Conservation (phyloP, 2,888 invertebrate species). For the Mimachlamys varia region DNA sequence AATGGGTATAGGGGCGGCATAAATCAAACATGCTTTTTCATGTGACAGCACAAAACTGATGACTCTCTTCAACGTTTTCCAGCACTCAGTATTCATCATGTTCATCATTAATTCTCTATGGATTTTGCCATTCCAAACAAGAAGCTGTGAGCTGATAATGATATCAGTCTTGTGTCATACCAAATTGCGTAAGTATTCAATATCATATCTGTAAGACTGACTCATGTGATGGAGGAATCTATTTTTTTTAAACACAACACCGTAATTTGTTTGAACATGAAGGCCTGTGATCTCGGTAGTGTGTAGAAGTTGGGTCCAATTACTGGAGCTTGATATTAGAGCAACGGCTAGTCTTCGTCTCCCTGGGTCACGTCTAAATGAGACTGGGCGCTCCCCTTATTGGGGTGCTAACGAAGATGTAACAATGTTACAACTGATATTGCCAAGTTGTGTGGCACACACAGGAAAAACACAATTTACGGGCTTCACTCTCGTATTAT, state of each 20-base stretch:
- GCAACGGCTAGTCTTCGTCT: not conserved
- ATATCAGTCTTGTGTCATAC: not conserved
- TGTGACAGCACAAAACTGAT: conserved; percentile 28
- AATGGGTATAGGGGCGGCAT: conserved; percentile 21
- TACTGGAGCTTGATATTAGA: not conserved
- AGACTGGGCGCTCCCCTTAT: not conserved
- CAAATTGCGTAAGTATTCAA: conserved; percentile 17
- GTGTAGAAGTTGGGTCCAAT: not conserved
- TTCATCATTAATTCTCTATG: conserved; percentile 27
- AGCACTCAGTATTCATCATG: not conserved
- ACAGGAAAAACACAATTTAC: conserved; percentile 17
- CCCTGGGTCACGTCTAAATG: not conserved
- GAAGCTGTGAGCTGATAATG: not conserved
- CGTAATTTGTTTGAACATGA: not conserved
- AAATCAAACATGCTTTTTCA: conserved; percentile 32
- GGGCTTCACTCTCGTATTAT: not conserved
- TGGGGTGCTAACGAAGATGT: not conserved
- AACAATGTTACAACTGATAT: not conserved
- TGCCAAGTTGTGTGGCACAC: not conserved
- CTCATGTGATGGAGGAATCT: not conserved
- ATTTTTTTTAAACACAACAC: not conserved
- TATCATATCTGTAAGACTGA: not conserved
- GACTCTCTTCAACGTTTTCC: conserved; percentile 6
- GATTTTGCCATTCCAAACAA: not conserved
- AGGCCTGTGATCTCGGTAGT: not conserved